Percentiles rank a stretch among this genome's conserved stretches.
Evolutionary conservation across 2,797 vertebrate genomes (phyloP).

Genomic region (Rhynchotus rufescens): DNA sequence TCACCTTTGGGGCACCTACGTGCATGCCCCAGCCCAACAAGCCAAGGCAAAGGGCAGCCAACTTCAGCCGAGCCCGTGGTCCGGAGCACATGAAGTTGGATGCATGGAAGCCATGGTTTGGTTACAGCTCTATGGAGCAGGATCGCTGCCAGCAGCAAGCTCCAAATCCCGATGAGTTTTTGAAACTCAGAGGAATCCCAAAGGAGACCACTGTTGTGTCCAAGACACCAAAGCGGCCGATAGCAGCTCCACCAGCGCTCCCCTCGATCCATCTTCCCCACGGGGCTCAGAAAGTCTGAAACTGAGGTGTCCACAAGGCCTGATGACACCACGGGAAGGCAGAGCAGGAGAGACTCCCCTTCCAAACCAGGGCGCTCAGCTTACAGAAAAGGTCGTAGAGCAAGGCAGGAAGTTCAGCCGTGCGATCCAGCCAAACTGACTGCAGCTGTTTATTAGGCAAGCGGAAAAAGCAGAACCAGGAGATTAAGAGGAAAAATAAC

Average conservation of each 20-base stretch:
- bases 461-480: background rate
- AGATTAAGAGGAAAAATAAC: background rate
- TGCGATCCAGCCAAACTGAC: background rate
- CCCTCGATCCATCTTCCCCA: background rate
- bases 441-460: background rate
- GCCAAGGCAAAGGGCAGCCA: too few species aligned
- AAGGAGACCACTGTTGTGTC: accelerated
- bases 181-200: background rate
- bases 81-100: too few species aligned
- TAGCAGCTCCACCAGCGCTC: too few species aligned
- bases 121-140: background rate
- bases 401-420: background rate
- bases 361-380: accelerated
- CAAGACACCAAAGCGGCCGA: background rate
- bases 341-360: background rate
- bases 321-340: accelerated
- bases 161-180: too few species aligned
- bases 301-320: accelerated
- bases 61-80: too few species aligned
- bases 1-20: too few species aligned
- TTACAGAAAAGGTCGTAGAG: background rate
- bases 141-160: background rate
- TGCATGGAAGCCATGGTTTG: background rate
- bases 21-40: too few species aligned
- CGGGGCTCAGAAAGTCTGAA: background rate